phyloP scores from a whole-genome alignment of 2,888 invertebrate species.

The Leptinotarsa juncta region DNA sequence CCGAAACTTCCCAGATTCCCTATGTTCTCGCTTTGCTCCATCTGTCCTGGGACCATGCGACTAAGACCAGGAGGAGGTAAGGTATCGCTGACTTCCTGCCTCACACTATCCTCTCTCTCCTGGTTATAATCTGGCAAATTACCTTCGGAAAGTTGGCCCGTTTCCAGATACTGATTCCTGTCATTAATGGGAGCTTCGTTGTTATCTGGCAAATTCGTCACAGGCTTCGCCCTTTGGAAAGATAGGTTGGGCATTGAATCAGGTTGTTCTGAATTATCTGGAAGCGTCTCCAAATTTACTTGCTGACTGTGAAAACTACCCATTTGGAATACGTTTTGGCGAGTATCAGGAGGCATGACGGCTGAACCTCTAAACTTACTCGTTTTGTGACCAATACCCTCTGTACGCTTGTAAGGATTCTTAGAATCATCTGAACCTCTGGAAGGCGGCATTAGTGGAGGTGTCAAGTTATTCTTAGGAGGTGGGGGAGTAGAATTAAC shows the following conservation, averaged over 20 bases:
- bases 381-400: slow-evolving; percentile 66
- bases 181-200: slow-evolving; percentile 77
- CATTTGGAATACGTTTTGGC: slow-evolving; percentile 56
- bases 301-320: slow-evolving; percentile 62
- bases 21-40: slow-evolving; percentile 64
- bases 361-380: slow-evolving; percentile 55
- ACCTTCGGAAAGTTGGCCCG: slow-evolving; percentile 76
- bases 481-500: slow-evolving; percentile 62
- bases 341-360: slow-evolving; percentile 47
- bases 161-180: slow-evolving; percentile 81
- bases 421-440: slow-evolving; percentile 49
- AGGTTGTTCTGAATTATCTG: slow-evolving; percentile 77
- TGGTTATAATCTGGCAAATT: slow-evolving; percentile 54
- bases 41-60: slow-evolving; percentile 75
- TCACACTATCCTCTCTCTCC: slow-evolving; percentile 17
- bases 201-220: slow-evolving; percentile 67
- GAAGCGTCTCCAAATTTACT: slow-evolving; percentile 74
- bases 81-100: slow-evolving; percentile 60
- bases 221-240: slow-evolving; percentile 32
- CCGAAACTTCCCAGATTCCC: slow-evolving; percentile 45
- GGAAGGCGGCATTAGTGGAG: slow-evolving; percentile 47
- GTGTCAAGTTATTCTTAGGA: slow-evolving; percentile 48
- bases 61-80: slow-evolving; percentile 75
- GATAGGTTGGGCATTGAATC: slow-evolving; percentile 61
- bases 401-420: slow-evolving; percentile 59